Evolutionary conservation across 2,797 vertebrate genomes (phyloP), one percentile per base, ranked within the genome.

Genomic region (Ispidina picta): DNA sequence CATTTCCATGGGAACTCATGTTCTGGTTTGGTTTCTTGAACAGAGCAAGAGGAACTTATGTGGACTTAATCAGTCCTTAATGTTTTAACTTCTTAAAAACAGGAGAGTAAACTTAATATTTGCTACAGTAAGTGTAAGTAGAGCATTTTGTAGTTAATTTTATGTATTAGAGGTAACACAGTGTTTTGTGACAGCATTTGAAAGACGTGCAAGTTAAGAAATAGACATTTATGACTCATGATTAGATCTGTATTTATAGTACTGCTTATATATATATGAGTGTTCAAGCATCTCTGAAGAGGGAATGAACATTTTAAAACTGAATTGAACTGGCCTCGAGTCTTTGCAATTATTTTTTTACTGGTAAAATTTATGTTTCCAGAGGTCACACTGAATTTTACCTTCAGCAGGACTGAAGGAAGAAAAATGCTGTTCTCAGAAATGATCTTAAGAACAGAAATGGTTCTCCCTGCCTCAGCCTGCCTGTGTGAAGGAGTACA

Each of bases 291-390:
- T 65, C 29, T 69, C 1, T 52, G 51, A 79, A 65, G 54, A 37
- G 10, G 3, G 35, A 41, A 19, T 23, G n/a, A 28, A 64, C 11
- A 10, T 49, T 86, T 82, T 62, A 62, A 60, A 79, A 29, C 20
- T 44, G 46, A 44, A 37, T 15, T 0, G 2, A 56, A 4, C 1
- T 5, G 29, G 9, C 11, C 6, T 43, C 33, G 18, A 3, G 6
- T 39, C 26, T 41, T 62, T 29, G 29, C 14, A 51, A 19, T 15
- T 37, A 35, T 55, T 52, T 26, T 63, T 31, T 43, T 51, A 7
- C 7, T 41, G 15, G 12, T 48, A 16, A 52, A 33, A n/a, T 58
- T 90, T 73, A 33, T 63, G 23, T 79, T 88, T 88, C 48, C 28
- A 44, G 13, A 75, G 25, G 25, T 91, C 19, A n/a, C 8, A 6